phyloP scores from a whole-genome alignment of 2,888 invertebrate genomes.

The Agrochola circellaris region DNA sequence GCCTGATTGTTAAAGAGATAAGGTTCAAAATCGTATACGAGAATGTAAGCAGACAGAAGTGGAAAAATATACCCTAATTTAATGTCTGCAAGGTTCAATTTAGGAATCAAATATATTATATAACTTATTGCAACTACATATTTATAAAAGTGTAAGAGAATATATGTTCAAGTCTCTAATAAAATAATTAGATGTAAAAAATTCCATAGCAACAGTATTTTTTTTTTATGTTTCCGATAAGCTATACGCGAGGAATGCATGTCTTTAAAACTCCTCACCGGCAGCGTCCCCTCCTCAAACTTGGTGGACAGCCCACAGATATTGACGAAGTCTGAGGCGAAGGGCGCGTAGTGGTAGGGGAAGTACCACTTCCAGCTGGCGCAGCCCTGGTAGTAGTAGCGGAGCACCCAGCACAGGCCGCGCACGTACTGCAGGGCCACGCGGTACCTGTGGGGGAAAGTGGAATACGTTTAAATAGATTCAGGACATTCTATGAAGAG shows the following conservation, averaged over 20 bases:
- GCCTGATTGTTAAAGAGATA: not conserved
- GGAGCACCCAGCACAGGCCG: constrained; percentile 99
- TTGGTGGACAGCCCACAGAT: constrained; percentile 95
- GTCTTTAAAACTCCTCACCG: constrained; percentile 91
- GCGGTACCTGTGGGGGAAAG: constrained; percentile 90
- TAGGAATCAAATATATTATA: too few species aligned
- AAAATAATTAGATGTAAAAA: too few species aligned
- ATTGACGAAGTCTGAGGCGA: constrained; percentile 99
- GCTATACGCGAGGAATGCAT: too few species aligned
- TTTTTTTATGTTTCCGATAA: too few species aligned
- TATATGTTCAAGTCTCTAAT: too few species aligned
- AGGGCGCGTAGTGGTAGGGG: constrained; percentile 99
- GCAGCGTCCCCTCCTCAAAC: constrained; percentile 97
- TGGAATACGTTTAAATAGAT: too few species aligned
- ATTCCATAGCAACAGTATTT: too few species aligned
- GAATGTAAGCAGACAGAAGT: not conserved
- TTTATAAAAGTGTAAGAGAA: too few species aligned
- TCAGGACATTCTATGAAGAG: too few species aligned
- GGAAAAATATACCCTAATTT: not conserved
- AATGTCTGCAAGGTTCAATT: not conserved
- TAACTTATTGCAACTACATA: too few species aligned
- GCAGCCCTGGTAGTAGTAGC: constrained; percentile 99
- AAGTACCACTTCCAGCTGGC: constrained; percentile 99
- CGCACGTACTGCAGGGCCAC: constrained; percentile 98
- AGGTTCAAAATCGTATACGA: not conserved